Evolutionary conservation across 2,888 invertebrate species (phyloP), one percentile per base, ranked within the genome.

Genomic region (Venustoraphidia nigricollis): DNA sequence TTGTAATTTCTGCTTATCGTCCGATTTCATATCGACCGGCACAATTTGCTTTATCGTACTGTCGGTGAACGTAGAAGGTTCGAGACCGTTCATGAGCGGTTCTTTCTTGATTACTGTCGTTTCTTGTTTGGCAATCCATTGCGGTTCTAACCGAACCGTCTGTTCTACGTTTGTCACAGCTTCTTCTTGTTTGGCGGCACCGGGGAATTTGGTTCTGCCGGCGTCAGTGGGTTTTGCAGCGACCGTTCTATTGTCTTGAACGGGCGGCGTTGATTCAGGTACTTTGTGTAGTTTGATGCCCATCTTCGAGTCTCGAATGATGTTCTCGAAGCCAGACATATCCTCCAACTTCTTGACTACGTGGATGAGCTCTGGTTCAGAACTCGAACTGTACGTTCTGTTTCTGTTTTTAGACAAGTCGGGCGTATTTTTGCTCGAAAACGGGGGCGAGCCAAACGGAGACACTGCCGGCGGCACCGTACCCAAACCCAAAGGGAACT

Each of bases 11-110:
- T 27, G 27, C 27, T 27, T 27, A 27, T 27, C 27, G 3, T 27
- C 27, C 27, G 27, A 27, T 27, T 27, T 27, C 6, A 6, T 6
- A 27, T 27, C 27, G 27, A 6, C 27, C 27, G 65, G 59, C 35
- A 47, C 45, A 4, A 61, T 59, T 57, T 82, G 82, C 59, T 83
- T 82, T 2, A 83, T 63, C 40, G 83, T 63, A 57, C 76, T 80
- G n/a, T 82, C 80, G 34, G 83, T 83, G 56, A 82, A 56, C 8
- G 77, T 78, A 0, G 83, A 81, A 58, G 82, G 82, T 64, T 83
- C 83, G 10, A 82, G 77, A 8, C 81, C 81, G 56, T 83, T 82
- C 36, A 41, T 34, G 37, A 51, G 44, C n/a, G 46, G 44, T 49
- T 53, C 51, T 17, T 47, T 43, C 35, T 17, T 44, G 27, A 34